These are phyloP conservation scores for Goniozus legneri DNA, from an alignment of 1,140 invertebrate species.

Conservation along the genomic window DNA sequence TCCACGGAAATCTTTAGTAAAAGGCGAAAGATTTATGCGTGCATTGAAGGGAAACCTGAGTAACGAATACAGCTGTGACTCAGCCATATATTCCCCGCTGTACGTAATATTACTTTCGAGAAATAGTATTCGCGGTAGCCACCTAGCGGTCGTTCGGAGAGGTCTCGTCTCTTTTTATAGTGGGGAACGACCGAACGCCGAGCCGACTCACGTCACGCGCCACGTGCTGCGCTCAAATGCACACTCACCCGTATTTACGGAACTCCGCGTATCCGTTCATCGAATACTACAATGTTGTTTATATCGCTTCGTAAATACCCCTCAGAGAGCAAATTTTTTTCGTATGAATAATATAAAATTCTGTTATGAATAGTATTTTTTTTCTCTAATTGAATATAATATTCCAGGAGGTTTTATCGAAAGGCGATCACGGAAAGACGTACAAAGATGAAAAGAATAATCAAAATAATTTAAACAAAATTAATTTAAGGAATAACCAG, in stretches of 20 bases:
- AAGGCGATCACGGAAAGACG: slow-evolving; percentile 35
- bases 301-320: too few species aligned
- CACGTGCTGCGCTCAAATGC: too few species aligned
- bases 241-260: too few species aligned
- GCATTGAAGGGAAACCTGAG: slow-evolving; percentile 13
- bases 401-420: slow-evolving; percentile 45
- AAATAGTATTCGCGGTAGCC: background rate
- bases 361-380: too few species aligned
- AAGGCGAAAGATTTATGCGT: slow-evolving; percentile 35
- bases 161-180: too few species aligned
- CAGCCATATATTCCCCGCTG: background rate
- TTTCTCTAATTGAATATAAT: too few species aligned
- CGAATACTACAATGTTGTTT: too few species aligned
- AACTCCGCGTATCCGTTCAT: too few species aligned
- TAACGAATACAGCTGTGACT: background rate
- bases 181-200: too few species aligned
- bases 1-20: slow-evolving; percentile 37
- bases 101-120: background rate
- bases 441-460: slow-evolving; percentile 44
- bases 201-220: too few species aligned
- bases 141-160: slow-evolving; percentile 3
- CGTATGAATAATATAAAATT: too few species aligned
- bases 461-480: slow-evolving; percentile 60
- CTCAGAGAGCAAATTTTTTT: too few species aligned
- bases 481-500: slow-evolving; percentile 72